Percentiles rank a stretch among this genome's conserved stretches.
phyloP scores from a whole-genome alignment of 2,113 vertebrate species.

The Meriones unguiculatus region DNA sequence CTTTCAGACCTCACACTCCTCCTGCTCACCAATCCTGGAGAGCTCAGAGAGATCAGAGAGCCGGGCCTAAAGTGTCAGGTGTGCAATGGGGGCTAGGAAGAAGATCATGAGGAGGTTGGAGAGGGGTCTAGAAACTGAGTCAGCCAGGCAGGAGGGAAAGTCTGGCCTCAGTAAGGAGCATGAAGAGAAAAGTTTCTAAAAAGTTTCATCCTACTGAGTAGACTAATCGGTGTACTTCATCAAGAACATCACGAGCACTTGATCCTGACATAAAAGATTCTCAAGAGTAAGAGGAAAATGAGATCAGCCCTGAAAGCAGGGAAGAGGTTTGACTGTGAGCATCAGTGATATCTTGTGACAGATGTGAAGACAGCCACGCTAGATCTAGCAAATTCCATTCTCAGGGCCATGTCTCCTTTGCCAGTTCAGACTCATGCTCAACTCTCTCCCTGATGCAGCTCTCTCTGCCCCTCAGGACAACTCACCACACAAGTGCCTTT shows the following conservation, averaged over 20 bases:
- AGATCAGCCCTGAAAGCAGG: neutral
- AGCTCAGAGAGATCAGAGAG: neutral
- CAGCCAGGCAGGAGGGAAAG: neutral
- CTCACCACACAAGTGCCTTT: neutral
- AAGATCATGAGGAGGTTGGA: neutral
- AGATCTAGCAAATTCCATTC: neutral
- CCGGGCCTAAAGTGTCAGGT: neutral
- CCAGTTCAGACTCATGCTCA: neutral
- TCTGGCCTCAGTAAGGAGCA: neutral
- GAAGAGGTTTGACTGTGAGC: neutral
- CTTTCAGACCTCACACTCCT: neutral
- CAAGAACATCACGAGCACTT: neutral
- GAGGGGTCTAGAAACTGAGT: neutral
- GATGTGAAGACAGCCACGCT: neutral
- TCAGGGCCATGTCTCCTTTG: neutral
- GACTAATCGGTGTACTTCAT: neutral
- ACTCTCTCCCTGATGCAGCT: neutral
- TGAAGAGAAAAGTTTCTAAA: slow-evolving; percentile 29
- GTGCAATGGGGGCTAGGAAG: neutral
- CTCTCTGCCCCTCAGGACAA: too few species aligned
- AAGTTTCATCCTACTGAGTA: neutral
- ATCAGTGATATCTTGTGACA: neutral
- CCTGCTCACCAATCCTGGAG: neutral
- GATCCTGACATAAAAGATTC: neutral
- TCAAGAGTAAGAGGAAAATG: neutral